phyloP scores from a whole-genome alignment of 1,140 invertebrate species.

The Callitettix versicolor region DNA sequence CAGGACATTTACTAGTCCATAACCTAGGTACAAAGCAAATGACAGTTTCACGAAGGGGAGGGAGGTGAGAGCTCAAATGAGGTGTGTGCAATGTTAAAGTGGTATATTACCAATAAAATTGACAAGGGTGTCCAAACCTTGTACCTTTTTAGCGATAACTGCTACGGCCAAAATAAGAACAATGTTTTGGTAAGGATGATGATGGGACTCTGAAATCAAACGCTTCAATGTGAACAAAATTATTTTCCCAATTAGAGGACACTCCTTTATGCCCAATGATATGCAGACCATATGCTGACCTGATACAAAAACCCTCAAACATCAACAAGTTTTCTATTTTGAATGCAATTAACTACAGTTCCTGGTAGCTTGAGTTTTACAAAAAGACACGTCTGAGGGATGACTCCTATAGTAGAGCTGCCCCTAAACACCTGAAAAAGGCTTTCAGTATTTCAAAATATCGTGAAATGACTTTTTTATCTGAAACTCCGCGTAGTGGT shows the following conservation, averaged over 20 bases:
- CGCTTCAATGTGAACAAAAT: conserved; percentile 14
- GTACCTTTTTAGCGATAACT: conserved; percentile 20
- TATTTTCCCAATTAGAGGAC: conserved; percentile 18
- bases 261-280: conserved; percentile 20
- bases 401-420: too few species aligned
- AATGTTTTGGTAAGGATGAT: conserved; percentile 12
- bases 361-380: too few species aligned
- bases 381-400: too few species aligned
- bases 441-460: too few species aligned
- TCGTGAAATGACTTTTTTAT: too few species aligned
- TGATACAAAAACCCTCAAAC: neutral
- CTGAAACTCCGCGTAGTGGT: too few species aligned
- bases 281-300: conserved; percentile 1
- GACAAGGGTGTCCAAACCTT: conserved; percentile 5
- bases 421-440: too few species aligned
- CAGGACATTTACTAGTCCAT: conserved; percentile 22
- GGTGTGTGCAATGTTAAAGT: conserved; percentile 17
- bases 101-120: conserved; percentile 15
- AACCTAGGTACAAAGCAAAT: conserved; percentile 14
- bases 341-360: neutral
- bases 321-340: neutral
- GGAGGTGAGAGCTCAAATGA: conserved; percentile 18
- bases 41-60: conserved; percentile 15
- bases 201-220: conserved; percentile 17
- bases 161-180: conserved; percentile 21